phyloP scores from a whole-genome alignment of 2,113 vertebrate species.

The Aythya baeri region DNA sequence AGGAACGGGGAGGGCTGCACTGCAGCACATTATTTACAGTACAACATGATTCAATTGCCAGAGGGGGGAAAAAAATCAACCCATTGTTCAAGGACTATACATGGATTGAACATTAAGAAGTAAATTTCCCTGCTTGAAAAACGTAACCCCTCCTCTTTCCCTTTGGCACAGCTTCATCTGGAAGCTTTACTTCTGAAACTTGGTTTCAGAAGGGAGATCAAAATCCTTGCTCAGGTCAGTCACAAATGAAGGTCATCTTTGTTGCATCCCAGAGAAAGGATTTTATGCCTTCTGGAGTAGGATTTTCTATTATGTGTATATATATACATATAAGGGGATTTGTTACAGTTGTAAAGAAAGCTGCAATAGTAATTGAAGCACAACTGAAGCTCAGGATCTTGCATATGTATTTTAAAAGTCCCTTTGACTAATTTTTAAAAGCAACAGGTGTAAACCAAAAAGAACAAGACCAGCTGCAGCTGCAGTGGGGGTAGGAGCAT shows the following conservation, averaged over 20 bases:
- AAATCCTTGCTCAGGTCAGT: not conserved
- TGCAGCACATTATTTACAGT: conserved; percentile 50
- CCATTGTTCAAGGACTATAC: conserved; percentile 43
- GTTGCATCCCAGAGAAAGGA: not conserved
- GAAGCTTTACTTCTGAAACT: conserved; percentile 13
- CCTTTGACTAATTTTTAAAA: not conserved
- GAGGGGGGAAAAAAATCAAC: conserved; percentile 31
- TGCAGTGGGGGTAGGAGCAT: not conserved
- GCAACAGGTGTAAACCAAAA: not conserved
- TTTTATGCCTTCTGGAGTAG: not conserved
- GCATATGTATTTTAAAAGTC: not conserved
- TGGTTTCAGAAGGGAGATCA: conserved; percentile 12
- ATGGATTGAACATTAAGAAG: conserved; percentile 42
- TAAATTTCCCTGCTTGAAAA: conserved; percentile 44
- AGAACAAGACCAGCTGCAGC: not conserved
- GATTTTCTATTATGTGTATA: not conserved
- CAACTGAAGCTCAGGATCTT: not conserved
- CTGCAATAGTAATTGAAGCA: not conserved
- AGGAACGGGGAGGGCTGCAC: not conserved
- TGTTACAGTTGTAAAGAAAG: not conserved
- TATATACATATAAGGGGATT: not conserved
- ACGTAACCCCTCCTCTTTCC: not conserved
- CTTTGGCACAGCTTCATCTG: conserved; percentile 4
- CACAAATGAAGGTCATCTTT: conserved; percentile 17
- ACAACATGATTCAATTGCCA: conserved; percentile 39